Evolutionary conservation across 1,140 invertebrate species (phyloP).

Genomic region (Macrotrachela quadricornifera): DNA sequence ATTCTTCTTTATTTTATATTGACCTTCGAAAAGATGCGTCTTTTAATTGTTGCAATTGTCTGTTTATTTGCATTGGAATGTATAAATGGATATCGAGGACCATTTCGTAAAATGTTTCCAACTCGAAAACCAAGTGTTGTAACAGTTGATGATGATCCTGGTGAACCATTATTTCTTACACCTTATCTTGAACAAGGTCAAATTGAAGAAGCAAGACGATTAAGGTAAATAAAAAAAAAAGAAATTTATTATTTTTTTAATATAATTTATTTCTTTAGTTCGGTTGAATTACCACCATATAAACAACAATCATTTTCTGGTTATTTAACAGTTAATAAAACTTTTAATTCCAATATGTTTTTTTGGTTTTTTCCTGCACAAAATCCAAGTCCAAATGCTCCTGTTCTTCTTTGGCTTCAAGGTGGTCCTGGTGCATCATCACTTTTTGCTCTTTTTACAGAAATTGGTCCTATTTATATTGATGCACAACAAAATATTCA

Average conservation of each 20-base stretch:
- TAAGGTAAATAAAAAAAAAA: no score
- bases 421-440: slow-evolving; percentile 57
- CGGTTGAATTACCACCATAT: not conserved
- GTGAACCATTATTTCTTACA: slow-evolving; percentile 42
- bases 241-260: not conserved
- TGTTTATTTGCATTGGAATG: no score
- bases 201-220: slow-evolving; percentile 25
- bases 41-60: no score
- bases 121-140: no score
- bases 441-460: slow-evolving; percentile 53
- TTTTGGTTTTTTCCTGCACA: slow-evolving; percentile 67
- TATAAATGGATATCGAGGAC: no score
- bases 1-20: slow-evolving; percentile 12
- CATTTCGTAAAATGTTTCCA: no score
- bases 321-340: slow-evolving; percentile 50
- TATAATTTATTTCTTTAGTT: not conserved
- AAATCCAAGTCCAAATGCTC: slow-evolving; percentile 35
- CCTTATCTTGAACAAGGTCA: slow-evolving; percentile 41
- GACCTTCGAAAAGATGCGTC: no score
- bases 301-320: slow-evolving; percentile 33
- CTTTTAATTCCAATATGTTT: slow-evolving; percentile 56
- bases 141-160: slow-evolving; percentile 31
- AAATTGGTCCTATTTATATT: slow-evolving; percentile 53
- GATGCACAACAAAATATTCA: slow-evolving; percentile 25
- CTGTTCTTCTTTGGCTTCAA: slow-evolving; percentile 52